phyloP scores from a whole-genome alignment of 2,888 invertebrate genomes.

The Parnassius mnemosyne region DNA sequence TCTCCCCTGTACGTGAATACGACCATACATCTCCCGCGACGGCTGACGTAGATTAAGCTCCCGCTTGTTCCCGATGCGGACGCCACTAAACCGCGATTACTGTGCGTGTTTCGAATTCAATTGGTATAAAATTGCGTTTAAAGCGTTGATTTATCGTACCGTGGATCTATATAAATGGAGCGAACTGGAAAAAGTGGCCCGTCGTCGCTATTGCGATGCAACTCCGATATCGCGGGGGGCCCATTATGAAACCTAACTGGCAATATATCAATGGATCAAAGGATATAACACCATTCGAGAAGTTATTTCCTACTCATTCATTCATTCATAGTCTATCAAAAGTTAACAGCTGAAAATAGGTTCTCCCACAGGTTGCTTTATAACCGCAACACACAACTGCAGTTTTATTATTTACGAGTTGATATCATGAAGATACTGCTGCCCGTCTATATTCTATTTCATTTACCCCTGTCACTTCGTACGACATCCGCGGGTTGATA shows the following conservation, averaged over 20 bases:
- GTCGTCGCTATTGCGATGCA: constrained; percentile 23
- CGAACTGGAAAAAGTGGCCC: constrained; percentile 37
- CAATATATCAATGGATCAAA: constrained; percentile 25
- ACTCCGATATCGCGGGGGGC: constrained; percentile 25
- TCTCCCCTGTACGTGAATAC: constrained; percentile 34
- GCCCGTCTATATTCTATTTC: no score
- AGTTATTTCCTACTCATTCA: constrained; percentile 18
- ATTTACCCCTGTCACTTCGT: no score
- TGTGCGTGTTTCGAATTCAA: constrained; percentile 47
- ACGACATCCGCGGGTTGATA: no score
- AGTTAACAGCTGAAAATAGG: no score
- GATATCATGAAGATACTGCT: no score
- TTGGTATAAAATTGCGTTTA: constrained; percentile 35
- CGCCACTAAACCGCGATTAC: constrained; percentile 38
- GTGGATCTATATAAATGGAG: constrained; percentile 40
- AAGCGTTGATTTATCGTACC: constrained; percentile 28
- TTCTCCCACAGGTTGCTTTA: no score
- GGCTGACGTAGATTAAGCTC: constrained; percentile 47
- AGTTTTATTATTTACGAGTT: no score
- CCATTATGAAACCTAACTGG: constrained; percentile 23
- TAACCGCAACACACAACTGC: no score
- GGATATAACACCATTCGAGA: constrained; percentile 13
- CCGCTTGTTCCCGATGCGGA: constrained; percentile 28
- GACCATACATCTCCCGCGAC: constrained; percentile 36
- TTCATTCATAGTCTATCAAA: no score